Percentiles rank a stretch among this genome's conserved stretches.
These are phyloP conservation scores for Galbula dea DNA, from an alignment of 2,113 vertebrate species.

Conservation along the genomic window DNA sequence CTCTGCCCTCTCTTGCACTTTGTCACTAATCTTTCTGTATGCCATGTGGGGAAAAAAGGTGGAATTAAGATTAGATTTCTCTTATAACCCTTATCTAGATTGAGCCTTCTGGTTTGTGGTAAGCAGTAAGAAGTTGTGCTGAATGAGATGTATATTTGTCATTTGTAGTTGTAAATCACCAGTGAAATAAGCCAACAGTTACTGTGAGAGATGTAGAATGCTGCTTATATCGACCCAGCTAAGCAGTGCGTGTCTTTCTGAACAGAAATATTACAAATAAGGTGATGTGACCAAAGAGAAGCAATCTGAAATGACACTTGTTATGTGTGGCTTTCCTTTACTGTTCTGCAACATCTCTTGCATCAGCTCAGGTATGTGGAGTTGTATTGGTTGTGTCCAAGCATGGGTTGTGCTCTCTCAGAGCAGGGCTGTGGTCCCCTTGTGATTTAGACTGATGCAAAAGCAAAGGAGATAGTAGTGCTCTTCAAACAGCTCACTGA, in stretches of 20 bases:
- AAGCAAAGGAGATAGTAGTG: background rate
- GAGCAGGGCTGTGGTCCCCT: rapidly evolving
- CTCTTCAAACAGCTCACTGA: rapidly evolving
- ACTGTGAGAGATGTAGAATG: background rate
- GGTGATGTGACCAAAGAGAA: background rate
- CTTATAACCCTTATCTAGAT: background rate
- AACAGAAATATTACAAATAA: background rate
- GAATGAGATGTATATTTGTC: background rate
- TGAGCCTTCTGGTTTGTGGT: background rate
- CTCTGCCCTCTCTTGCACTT: background rate
- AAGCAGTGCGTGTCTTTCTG: background rate
- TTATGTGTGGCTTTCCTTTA: background rate
- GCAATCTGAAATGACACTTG: background rate
- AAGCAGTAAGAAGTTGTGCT: background rate
- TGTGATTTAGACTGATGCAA: background rate
- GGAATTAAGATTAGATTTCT: background rate
- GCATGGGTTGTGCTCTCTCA: background rate
- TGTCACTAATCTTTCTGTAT: background rate
- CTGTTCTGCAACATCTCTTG: background rate
- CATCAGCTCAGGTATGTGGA: background rate
- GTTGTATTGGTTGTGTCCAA: background rate
- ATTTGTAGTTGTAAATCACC: background rate
- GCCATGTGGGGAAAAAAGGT: background rate
- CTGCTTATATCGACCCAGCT: background rate
- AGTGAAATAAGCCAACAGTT: background rate